Evolutionary conservation across 2,113 vertebrate species (phyloP).

Genomic region (Ailurus styani): DNA sequence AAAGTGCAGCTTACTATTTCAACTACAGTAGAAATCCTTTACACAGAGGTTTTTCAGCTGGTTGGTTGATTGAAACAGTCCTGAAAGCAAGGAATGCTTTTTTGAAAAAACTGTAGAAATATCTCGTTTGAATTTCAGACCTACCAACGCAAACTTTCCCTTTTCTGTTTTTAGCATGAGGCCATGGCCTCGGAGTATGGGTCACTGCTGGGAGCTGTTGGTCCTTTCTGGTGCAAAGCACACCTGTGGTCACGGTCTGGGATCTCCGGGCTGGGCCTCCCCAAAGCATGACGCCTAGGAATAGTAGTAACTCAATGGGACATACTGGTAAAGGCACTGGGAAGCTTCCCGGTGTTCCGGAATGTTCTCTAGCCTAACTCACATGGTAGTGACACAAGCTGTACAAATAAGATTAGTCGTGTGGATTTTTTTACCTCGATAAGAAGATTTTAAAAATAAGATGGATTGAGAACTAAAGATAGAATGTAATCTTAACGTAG

Average conservation of each 20-base stretch:
- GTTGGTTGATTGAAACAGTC: background rate
- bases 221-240: background rate
- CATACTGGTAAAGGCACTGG: no score
- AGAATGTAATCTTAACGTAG: background rate
- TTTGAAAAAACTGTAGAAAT: no score
- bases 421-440: background rate
- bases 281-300: no score
- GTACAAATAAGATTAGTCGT: background rate
- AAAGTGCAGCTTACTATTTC: background rate
- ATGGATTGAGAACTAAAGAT: background rate
- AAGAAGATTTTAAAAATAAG: background rate
- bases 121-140: background rate
- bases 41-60: background rate
- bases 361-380: background rate
- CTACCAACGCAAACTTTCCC: background rate
- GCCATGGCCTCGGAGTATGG: no score
- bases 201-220: background rate
- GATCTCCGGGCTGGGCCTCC: background rate
- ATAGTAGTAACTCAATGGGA: no score
- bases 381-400: background rate
- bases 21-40: background rate
- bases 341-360: background rate
- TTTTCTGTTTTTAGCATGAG: background rate
- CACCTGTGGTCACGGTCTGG: rapidly evolving
- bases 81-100: background rate